Percentiles rank a stretch among this genome's conserved stretches.
Conservation (phyloP, 1,140 invertebrate species). For the Bathynomus jamesi region DNA sequence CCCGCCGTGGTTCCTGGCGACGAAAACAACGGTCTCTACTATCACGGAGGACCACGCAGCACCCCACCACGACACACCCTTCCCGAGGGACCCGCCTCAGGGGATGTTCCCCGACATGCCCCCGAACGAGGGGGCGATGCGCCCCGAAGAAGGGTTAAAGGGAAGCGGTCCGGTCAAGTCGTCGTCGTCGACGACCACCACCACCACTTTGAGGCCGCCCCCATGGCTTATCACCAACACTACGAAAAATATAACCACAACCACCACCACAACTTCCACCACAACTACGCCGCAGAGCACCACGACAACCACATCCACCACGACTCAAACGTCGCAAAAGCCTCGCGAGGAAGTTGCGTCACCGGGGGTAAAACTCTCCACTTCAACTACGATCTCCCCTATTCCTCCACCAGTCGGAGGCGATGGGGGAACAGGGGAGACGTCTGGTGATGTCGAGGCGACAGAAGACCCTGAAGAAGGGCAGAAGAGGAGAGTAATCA, state of each 20-base stretch:
- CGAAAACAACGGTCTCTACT: slow-evolving; percentile 28
- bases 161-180: slow-evolving; percentile 6
- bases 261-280: slow-evolving; percentile 32
- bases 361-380: neutral
- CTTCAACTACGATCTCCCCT: neutral
- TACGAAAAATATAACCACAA: slow-evolving; percentile 35
- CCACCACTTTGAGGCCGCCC: slow-evolving; percentile 30
- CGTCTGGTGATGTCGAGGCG: slow-evolving; percentile 1
- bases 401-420: neutral
- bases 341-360: slow-evolving; percentile 11
- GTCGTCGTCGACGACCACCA: slow-evolving; percentile 31
- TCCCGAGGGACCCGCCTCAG: slow-evolving; percentile 22
- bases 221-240: slow-evolving; percentile 36
- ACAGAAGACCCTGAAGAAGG: neutral
- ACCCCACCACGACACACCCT: slow-evolving; percentile 17
- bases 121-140: neutral
- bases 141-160: neutral
- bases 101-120: neutral
- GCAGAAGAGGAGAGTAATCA: neutral
- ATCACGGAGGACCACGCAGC: slow-evolving; percentile 29
- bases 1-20: slow-evolving; percentile 48
- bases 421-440: neutral
- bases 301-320: slow-evolving; percentile 34
- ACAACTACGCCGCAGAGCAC: slow-evolving; percentile 37
- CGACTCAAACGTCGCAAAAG: slow-evolving; percentile 32